Evolutionary conservation across 2,888 invertebrate species (phyloP), one percentile per base, ranked within the genome.

Genomic region (Drosophila algonquin): DNA sequence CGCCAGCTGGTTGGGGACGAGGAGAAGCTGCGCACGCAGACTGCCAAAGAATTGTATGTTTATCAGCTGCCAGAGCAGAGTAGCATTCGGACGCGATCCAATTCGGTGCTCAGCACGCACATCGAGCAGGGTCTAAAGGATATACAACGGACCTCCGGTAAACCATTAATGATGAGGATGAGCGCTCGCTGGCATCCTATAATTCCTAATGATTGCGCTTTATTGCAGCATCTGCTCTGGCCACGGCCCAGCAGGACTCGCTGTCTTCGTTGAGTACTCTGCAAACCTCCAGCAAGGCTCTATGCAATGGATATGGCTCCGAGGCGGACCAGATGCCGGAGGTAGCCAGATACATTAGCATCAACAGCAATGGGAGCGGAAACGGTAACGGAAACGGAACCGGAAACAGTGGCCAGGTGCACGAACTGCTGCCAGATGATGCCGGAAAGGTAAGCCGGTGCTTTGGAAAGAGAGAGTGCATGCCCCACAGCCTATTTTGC

Each of bases 401-500:
- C 54, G 65, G 65, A 52, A 73, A 63, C 30, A 63, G 77, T 52
- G 75, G 80, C 56, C 81, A 81, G 21, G 69, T 81, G 75, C 84
- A 89, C 73, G 91, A 89, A 62, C 57, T 82, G 72, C 83, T 75
- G 65, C 74, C 89, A 80, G 90, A 83, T 72, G 90, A 86, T 82
- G 88, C 86, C 83, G 89, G 90, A 92, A 94, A 94, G 95, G 94
- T 94, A 94, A 94, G 94, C 93, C 92, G 93, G 92, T 93, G 94
- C 93, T 93, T 94, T 93, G 93, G 94, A 93, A 94, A 95, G 94
- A 95, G 95, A 93, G 95, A 95, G 94, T 96, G 96, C 96, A 96
- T 96, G 96, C 95, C 95, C 93, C 94, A 93, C 93, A 94, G 95
- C 94, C 95, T 96, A 94, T 95, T 96, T 94, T 96, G 96, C 95